Base-by-base conservation (phyloP, 92 coral and sea anemone species). In the Phenganax stokvisi region DNA sequence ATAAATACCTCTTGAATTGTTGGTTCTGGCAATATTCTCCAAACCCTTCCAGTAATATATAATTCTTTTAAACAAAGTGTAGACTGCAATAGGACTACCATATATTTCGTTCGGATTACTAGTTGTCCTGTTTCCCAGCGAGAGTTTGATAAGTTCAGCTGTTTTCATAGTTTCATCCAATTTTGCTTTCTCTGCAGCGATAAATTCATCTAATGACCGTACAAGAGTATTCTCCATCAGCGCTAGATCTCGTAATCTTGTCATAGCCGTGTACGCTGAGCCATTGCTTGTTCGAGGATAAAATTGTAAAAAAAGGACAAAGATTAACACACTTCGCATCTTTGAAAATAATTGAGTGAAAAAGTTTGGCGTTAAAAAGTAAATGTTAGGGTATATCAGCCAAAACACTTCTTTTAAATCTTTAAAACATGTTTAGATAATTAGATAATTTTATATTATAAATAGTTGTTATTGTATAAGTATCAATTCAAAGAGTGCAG, bases 171-270 rank as follows among this genome's bases (percentile, higher is more conserved):
- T 71, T 70, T 79, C 68, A n/a, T 84, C 86, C 12, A 87, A 75
- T 66, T 84, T 73, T 12, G 82, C 80, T 66, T 78, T 87, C 72
- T 86, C 92, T 62, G 74, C 73, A 2, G 66, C 77, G 55, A 89
- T 74, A 56, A 85, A 92, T 71, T 54, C 83, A 54, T 89, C 87
- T 64, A 96, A 79, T 37, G 80, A 80, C 37, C 87, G 87, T n/a
- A 87, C 91, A 71, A 96, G 82, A 11, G 66, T 16, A 10, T 75
- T 65, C 74, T 96, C 99, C 13, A 96, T 89, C 63, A 82, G 55
- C 8, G 92, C 92, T 52, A 96, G 75, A 44, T 86, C 84, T 63
- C 85, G 85, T 52, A 96, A 85, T n/a, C 91, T 89, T 8, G 90
- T 87, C 55, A 96, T 80, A 0, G 99, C 90, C 44, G 93, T 79